Evolutionary conservation across 2,113 vertebrate species (phyloP), one percentile per base, ranked within the genome.

Genomic region (Menura novaehollandiae): DNA sequence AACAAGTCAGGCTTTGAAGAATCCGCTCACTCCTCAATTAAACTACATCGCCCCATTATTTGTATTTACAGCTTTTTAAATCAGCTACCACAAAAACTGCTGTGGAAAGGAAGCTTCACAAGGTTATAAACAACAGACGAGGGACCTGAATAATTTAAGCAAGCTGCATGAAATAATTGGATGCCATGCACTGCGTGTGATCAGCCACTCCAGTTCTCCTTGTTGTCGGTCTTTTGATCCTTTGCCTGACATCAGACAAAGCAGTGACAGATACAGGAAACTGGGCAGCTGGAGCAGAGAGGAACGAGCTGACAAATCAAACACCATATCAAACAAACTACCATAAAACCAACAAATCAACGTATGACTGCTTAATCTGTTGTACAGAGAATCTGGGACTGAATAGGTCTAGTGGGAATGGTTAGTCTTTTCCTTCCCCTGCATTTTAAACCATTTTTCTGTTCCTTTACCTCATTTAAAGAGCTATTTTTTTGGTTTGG

Each of bases 121-220:
- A 59, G 58, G 23, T 76, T 85, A 35, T 69, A 62, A 95, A 86
- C 76, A 95, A 64, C 71, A 91, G 58, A 83, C 88, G 27, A 89
- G 37, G 20, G 19, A 58, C 69, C 51, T 91, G 74, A 83, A 85
- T 90, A 92, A 78, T 94, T 88, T 49, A 92, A 88, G 47, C 37
- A 51, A 80, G 16, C 72, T 85, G n/a, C 44, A 62, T 91, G 64
- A 72, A 96, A 49, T 95, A 94, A 92, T 86, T 94, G 77, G 63
- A 72, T 94, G 53, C 63, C 39, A 15, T 71, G 58, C 46, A 26
- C 28, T 82, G 23, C 0, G 0, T 85, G 59, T 67, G 49, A 94
- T 86, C 53, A 63, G 22, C 44, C 19, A n/a, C 73, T 89, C n/a
- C 35, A 68, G 19, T 69, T 78, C 62, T 80, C 47, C 64, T 84